Percentiles rank a stretch among this genome's conserved stretches.
Evolutionary conservation across 2,797 vertebrate species (phyloP).

Genomic region (Pangasius mekongensis): DNA sequence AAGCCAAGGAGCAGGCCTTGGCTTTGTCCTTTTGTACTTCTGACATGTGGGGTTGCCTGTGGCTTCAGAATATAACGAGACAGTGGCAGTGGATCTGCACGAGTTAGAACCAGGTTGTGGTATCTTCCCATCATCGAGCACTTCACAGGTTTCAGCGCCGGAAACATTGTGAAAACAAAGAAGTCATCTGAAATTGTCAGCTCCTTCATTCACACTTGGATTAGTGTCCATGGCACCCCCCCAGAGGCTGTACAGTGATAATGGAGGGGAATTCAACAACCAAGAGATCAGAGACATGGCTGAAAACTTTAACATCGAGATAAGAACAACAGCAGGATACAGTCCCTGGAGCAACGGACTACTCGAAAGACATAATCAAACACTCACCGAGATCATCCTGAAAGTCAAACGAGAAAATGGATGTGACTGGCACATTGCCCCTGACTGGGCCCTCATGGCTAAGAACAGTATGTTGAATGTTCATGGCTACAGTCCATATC

Average conservation of each 20-base stretch:
- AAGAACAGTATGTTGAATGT: slow-evolving; percentile 56
- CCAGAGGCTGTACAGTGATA: slow-evolving; percentile 46
- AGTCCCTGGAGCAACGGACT: slow-evolving; percentile 41
- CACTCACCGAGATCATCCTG: slow-evolving; percentile 29
- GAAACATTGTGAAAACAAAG: slow-evolving; percentile 41
- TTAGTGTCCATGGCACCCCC: slow-evolving; percentile 52
- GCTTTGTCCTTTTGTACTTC: no score
- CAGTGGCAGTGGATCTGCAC: slow-evolving; percentile 51
- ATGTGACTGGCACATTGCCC: slow-evolving; percentile 50
- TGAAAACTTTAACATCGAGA: slow-evolving; percentile 54
- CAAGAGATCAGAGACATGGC: slow-evolving; percentile 55
- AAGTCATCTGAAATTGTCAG: slow-evolving; percentile 46
- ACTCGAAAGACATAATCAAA: slow-evolving; percentile 25
- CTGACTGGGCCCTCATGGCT: slow-evolving; percentile 57
- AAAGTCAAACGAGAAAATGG: slow-evolving; percentile 42
- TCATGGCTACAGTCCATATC: slow-evolving; percentile 51
- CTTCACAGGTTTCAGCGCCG: slow-evolving; percentile 51
- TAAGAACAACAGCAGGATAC: slow-evolving; percentile 18
- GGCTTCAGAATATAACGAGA: slow-evolving; percentile 48
- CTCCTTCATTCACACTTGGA: slow-evolving; percentile 49
- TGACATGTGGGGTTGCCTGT: slow-evolving; percentile 34
- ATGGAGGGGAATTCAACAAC: slow-evolving; percentile 32
- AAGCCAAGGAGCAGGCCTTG: no score
- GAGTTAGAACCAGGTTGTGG: slow-evolving; percentile 45
- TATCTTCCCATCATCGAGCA: slow-evolving; percentile 54